Conservation (phyloP, 2,888 invertebrate species). For the Oscheius sp. region DNA sequence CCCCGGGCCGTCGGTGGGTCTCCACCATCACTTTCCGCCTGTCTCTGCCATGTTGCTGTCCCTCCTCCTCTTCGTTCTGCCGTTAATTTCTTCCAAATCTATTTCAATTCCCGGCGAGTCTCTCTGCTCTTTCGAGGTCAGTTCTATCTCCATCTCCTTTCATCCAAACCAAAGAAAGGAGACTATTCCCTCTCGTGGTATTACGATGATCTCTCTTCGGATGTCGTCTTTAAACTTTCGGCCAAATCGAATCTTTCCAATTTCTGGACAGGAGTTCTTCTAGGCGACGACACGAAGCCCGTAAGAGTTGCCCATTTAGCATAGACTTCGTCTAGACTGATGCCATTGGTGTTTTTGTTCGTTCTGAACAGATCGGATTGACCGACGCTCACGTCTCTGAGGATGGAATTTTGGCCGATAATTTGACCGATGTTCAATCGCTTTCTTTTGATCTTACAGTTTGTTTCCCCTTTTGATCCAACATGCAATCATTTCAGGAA, state of each 20-base stretch:
- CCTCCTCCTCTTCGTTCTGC: not conserved
- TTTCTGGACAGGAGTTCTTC: slow-evolving; percentile 51
- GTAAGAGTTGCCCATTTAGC: slow-evolving; percentile 31
- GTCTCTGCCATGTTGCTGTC: slow-evolving; percentile 7
- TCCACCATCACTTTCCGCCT: slow-evolving; percentile 10
- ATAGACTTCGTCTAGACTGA: slow-evolving; percentile 35
- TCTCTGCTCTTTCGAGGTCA: slow-evolving; percentile 18
- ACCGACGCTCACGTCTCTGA: slow-evolving; percentile 52
- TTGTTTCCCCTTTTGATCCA: not conserved
- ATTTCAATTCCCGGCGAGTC: not conserved
- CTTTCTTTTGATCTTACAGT: slow-evolving; percentile 39
- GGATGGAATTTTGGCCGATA: slow-evolving; percentile 45
- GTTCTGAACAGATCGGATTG: slow-evolving; percentile 51
- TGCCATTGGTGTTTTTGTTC: slow-evolving; percentile 52
- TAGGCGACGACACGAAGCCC: slow-evolving; percentile 47
- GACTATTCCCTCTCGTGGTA: slow-evolving; percentile 48
- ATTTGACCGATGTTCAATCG: slow-evolving; percentile 55
- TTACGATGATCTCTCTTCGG: slow-evolving; percentile 52
- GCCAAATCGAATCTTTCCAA: slow-evolving; percentile 35
- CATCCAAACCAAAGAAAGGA: no score
- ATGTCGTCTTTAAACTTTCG: slow-evolving; percentile 50
- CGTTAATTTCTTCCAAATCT: slow-evolving; percentile 7
- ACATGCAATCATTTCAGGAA: slow-evolving; percentile 31
- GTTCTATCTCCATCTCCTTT: not conserved
- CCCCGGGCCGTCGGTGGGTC: not conserved